These are phyloP conservation scores for Passer montanus DNA, from an alignment of 2,113 vertebrate genomes.

Conservation along the genomic window DNA sequence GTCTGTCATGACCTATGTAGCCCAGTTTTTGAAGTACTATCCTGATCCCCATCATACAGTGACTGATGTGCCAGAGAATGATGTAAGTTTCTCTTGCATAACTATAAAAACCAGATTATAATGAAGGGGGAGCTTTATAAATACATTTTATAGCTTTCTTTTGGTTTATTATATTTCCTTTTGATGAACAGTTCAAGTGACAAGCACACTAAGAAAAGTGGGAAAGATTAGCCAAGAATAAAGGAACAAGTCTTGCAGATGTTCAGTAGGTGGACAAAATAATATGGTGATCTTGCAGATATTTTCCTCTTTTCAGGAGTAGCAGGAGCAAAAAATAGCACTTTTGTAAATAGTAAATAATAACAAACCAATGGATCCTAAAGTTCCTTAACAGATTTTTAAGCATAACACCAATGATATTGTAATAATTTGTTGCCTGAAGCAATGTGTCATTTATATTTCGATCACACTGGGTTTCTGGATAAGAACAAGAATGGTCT, in stretches of 20 bases:
- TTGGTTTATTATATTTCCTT: not conserved
- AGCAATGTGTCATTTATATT: not conserved
- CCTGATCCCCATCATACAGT: slow-evolving; percentile 78
- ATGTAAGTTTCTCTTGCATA: slow-evolving; percentile 73
- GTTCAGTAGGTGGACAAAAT: not conserved
- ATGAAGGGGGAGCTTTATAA: not conserved
- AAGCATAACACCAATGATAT: not conserved
- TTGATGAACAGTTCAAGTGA: not conserved
- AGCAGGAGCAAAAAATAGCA: not conserved
- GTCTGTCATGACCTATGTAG: slow-evolving; percentile 97
- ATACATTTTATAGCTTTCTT: not conserved
- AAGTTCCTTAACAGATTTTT: not conserved
- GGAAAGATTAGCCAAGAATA: not conserved
- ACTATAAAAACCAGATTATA: not conserved
- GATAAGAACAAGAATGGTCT: not conserved
- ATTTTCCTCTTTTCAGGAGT: not conserved
- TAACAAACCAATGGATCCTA: not conserved
- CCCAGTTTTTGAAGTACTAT: slow-evolving; percentile 93
- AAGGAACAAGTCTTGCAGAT: not conserved
- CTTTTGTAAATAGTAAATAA: not conserved
- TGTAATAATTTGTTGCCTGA: not conserved
- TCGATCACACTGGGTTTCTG: not conserved
- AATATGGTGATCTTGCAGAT: not conserved
- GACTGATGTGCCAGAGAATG: slow-evolving; percentile 73
- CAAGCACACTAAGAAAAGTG: not conserved